Base-by-base conservation (phyloP, 2,113 vertebrate species). In the Vidua macroura region DNA sequence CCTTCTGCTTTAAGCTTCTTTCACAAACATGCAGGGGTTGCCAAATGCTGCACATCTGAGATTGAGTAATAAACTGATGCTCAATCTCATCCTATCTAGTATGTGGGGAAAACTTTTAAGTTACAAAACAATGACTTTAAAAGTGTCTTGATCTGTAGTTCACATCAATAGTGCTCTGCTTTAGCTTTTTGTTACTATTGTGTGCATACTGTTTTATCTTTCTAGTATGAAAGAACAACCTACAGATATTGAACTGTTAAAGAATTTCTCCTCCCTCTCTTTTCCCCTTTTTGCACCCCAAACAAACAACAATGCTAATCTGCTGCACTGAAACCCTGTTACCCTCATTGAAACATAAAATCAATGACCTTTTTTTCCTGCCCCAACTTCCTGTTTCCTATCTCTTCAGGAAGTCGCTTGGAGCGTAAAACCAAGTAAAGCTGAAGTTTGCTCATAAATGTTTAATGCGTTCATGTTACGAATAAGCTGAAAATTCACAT, bases 81-180 rank as follows among this genome's bases (percentile, higher is more conserved):
- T 78, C 3, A 7, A 0, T 66, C 30, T 73, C 30, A 23, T 17
- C 2, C 5, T 0, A 0, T 27, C 12, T 15, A 48, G 14, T 31
- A 37, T 4, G 11, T 37, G 25, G 10, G 56, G 55, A 69, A 92
- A 68, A 49, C 30, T 28, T 60, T 4, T 1, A 60, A 41, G 20
- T 62, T 87, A 49, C 18, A 69, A 39, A 77, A 24, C 17, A 55
- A 23, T 37, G 24, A 28, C 49, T 90, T 48, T 19, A 17, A 25
- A 82, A 31, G 4, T 56, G 35, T 20, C 56, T 69, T 35, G 4
- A 31, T 52, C 35, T 81, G 33, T 52, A 52, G 21, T 52, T 82
- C 1, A 10, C 18, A 11, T 52, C 3, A 1, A 1, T 56, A 17
- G 30, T 3, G 25, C 10, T 83, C 41, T 79, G 13, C 37, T 81